Conservation (phyloP, 2,888 invertebrate species). For the Thymelicus acteon region DNA sequence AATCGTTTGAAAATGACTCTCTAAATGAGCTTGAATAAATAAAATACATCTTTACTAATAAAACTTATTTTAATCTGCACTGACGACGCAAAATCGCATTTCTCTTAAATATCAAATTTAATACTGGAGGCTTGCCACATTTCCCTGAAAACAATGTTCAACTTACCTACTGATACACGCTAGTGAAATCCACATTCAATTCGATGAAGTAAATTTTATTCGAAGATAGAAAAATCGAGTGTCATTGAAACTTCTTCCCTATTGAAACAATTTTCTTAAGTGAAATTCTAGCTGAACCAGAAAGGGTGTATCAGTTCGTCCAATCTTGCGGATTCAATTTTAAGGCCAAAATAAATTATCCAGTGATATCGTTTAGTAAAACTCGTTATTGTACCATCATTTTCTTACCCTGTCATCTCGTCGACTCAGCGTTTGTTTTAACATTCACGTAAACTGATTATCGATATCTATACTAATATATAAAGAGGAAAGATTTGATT, state of each 20-base stretch:
- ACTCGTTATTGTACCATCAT: neutral
- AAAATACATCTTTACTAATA: too few species aligned
- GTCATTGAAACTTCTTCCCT: constrained; percentile 2
- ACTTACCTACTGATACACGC: neutral
- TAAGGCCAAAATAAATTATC: neutral
- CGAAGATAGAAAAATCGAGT: constrained; percentile 5
- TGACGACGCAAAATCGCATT: too few species aligned
- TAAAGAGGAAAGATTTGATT: too few species aligned
- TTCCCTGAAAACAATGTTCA: neutral
- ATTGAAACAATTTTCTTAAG: constrained; percentile 10
- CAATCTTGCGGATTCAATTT: constrained; percentile 2
- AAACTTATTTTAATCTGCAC: too few species aligned
- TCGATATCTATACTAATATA: too few species aligned
- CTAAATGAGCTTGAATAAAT: too few species aligned
- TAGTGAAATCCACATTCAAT: neutral
- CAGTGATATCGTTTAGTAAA: neutral
- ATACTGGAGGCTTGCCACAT: neutral
- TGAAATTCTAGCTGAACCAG: neutral
- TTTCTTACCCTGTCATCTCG: too few species aligned
- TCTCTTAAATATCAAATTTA: neutral
- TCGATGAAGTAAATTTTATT: constrained; percentile 2
- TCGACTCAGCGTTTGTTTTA: too few species aligned
- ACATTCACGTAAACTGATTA: too few species aligned
- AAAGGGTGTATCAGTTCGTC: neutral
- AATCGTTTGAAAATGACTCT: too few species aligned